Base-by-base conservation (phyloP, 2,113 vertebrate species). In the Prietella phreatophila region DNA sequence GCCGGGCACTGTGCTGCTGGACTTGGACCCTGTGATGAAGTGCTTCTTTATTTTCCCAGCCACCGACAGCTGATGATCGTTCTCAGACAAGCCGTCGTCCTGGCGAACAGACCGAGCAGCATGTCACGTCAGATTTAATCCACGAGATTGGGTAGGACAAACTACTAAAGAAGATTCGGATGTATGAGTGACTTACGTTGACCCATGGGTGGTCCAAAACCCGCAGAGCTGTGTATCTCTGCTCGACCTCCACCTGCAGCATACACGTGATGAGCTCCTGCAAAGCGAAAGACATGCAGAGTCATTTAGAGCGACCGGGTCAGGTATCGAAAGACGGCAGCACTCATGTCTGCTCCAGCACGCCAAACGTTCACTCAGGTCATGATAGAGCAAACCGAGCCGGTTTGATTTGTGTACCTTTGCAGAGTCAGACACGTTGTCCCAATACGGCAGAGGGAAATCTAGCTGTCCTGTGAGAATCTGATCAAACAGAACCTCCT, bases 41-140 rank as follows among this genome's bases (percentile, higher is more conserved):
- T 99, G 96, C 91, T 99, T 99, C 96, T 97, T 98, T 91, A 99
- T 97, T 94, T 98, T 98, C 65, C 97, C 97, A 84, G 98, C 97
- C 91, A 99, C 98, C 25, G 96, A 96, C 90, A 99, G 95, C 94
- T 98, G 97, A 90, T 96, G 96, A 5, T 97, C 96, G 50, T 96
- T 97, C 93, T 97, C 97, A 73, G 96, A 95, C 91, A 95, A 93
- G 25, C 96, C 96, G 81, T 99, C 97, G 75, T 98, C 98, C 98
- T 99, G 91, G 88, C 65, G 33, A 81, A 60, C 7, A 63, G 55
- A 83, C 3, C 53, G 11, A 75, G 30, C 6, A 80, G 76, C 27
- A 55, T 2, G 47, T 53, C 76, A 79, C 27, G 30, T 56, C 15
- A 55, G 14, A 22, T 47, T 76, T 27, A 30, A 76, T 47, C 20